Conservation (phyloP, 2,888 invertebrate species). For the Rhagonycha fulva region DNA sequence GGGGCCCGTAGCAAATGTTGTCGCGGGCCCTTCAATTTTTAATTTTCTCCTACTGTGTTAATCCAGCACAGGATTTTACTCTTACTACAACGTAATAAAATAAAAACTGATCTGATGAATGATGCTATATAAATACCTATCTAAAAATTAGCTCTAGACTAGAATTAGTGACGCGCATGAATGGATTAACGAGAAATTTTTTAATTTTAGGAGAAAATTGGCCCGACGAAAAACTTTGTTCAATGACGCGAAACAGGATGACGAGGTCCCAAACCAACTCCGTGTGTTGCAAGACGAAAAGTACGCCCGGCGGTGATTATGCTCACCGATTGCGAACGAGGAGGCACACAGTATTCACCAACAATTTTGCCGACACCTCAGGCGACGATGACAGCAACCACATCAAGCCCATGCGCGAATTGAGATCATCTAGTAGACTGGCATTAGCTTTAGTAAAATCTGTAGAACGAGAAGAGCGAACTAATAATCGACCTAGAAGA, state of each 20-base stretch:
- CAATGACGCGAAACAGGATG: constrained; percentile 37
- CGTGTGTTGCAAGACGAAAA: constrained; percentile 38
- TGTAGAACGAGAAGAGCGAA: constrained; percentile 43
- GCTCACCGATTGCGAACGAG: constrained; percentile 53
- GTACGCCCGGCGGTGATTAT: constrained; percentile 45
- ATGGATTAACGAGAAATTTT: no score
- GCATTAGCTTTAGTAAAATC: constrained; percentile 6
- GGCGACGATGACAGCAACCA: constrained; percentile 50
- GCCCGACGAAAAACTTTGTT: neutral
- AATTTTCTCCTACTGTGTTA: no score
- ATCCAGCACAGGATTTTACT: no score
- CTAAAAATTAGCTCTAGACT: no score
- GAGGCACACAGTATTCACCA: constrained; percentile 45
- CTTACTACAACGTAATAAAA: no score
- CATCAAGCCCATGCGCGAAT: constrained; percentile 43
- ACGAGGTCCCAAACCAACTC: constrained; percentile 40
- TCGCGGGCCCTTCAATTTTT: no score
- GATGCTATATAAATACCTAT: no score
- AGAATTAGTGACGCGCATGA: no score
- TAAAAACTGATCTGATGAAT: no score
- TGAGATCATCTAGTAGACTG: constrained; percentile 42
- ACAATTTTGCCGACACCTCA: constrained; percentile 51
- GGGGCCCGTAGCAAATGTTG: no score
- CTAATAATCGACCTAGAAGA: constrained; percentile 50
- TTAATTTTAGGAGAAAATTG: neutral